Conservation (phyloP, 2,888 invertebrate genomes). For the Tinea trinotella region DNA sequence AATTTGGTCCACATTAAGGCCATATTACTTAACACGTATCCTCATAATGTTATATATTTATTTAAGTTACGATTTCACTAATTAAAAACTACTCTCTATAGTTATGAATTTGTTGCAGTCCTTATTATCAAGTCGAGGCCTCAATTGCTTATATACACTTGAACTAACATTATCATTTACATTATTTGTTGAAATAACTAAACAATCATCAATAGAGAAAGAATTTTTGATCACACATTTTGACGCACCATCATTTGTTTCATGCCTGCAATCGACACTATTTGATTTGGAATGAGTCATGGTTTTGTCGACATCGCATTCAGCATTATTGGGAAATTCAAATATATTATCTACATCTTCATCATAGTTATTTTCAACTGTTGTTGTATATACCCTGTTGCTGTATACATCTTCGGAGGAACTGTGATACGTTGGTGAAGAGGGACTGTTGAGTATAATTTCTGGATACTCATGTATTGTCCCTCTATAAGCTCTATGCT, state of each 20-base stretch:
- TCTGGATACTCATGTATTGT: slow-evolving; percentile 36
- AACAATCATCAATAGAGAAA: slow-evolving; percentile 19
- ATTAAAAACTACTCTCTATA: slow-evolving; percentile 14
- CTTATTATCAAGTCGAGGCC: slow-evolving; percentile 22
- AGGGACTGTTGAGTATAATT: slow-evolving; percentile 61
- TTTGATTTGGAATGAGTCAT: slow-evolving; percentile 57
- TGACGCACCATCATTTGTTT: slow-evolving; percentile 1
- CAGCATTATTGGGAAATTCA: slow-evolving; percentile 33
- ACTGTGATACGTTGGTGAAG: slow-evolving; percentile 46
- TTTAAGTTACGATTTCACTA: slow-evolving; percentile 3
- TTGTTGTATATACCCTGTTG: slow-evolving; percentile 63
- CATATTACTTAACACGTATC: slow-evolving; percentile 1
- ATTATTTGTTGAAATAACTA: slow-evolving; percentile 19
- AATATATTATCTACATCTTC: slow-evolving; percentile 33
- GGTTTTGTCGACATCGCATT: slow-evolving; percentile 25
- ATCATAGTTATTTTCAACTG: slow-evolving; percentile 46
- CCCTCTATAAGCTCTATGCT: slow-evolving; percentile 44
- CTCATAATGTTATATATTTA: not conserved
- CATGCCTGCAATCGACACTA: slow-evolving; percentile 27
- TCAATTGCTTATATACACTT: slow-evolving; percentile 12
- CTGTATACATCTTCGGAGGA: slow-evolving; percentile 48
- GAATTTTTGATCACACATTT: slow-evolving; percentile 15
- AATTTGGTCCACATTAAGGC: slow-evolving; percentile 19
- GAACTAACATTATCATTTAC: not conserved
- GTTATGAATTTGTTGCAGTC: slow-evolving; percentile 29